Evolutionary conservation across 2,113 vertebrate genomes (phyloP), one percentile per base, ranked within the genome.

Genomic region (Hyla sarda): DNA sequence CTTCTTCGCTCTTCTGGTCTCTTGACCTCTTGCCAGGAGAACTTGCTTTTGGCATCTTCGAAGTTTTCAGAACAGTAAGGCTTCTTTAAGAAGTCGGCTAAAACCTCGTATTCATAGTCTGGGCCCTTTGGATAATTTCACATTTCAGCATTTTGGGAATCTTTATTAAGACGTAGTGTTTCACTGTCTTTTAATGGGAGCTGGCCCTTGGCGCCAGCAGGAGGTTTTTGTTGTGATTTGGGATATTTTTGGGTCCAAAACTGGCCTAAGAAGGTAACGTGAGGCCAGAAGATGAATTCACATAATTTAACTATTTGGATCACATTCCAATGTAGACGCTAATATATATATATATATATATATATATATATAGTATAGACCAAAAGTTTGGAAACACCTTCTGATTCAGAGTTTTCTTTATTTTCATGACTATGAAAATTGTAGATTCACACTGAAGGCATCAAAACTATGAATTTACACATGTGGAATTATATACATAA

Each of bases 21-120:
- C 37, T 81, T 81, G 78, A 81, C 78, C 78, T 30, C 17, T 25
- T 45, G 78, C 78, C 78, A 81, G 78, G 56, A 81, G 37, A 30
- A 65, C 78, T 65, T 30, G 54, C 56, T 81, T 30, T 81, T 81
- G 56, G 78, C 78, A 81, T 47, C 41, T 2, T 16, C 0, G 19
- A 25, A 47, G n/a, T 17, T 62, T 47, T 47, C 52, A 62, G 78
- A 65, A 81, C 78, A 81, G 77, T 45, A 80, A 81, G 56, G 62
- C 37, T 41, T 81, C 78, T 81, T 65, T 81, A 81, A 60, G 21
- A 81, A 45, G 54, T 81, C 56, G 37, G 6, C 54, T 47, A 47
- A 81, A 47, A 28, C 56, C 23, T 19, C 14, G 41, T 30, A 62
- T 65, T 81, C 58, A 65, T 65, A n/a, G 56, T 62, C 34, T 81